phyloP scores from a whole-genome alignment of 1,140 invertebrate genomes.

The Metopolophium dirhodum region DNA sequence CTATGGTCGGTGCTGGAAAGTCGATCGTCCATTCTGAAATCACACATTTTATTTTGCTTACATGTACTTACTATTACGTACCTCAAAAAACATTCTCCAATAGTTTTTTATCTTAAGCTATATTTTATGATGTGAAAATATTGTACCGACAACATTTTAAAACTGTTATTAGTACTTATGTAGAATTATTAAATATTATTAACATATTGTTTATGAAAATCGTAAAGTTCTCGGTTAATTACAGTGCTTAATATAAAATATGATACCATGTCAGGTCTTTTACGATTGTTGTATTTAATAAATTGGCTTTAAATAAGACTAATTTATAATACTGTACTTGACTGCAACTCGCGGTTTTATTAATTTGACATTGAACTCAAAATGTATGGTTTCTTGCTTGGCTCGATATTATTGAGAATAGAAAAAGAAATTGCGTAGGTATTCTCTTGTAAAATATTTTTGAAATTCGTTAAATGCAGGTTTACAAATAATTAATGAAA shows the following conservation, averaged over 20 bases:
- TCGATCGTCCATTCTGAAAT: conserved; percentile 31
- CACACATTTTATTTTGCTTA: not conserved
- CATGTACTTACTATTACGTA: not conserved
- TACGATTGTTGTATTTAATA: not conserved
- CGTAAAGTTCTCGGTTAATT: not conserved
- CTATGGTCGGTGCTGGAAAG: not conserved
- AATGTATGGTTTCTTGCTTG: conserved; percentile 5
- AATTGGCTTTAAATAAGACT: conserved; percentile 4
- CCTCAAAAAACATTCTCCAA: not conserved
- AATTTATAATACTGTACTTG: not conserved
- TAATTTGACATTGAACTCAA: conserved; percentile 51
- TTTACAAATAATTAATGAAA: not conserved
- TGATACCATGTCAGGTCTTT: not conserved
- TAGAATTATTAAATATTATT: not conserved
- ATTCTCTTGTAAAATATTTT: not conserved
- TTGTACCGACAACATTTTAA: not conserved
- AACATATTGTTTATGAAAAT: not conserved
- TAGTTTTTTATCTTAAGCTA: not conserved
- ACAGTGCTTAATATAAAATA: not conserved
- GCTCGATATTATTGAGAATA: not conserved
- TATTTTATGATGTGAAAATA: not conserved
- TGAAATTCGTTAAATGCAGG: not conserved
- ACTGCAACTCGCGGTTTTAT: not conserved
- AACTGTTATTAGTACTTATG: not conserved
- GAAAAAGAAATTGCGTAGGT: not conserved